Base-by-base conservation (phyloP, 2,888 invertebrate species). In the Mesorhabditis belari region DNA sequence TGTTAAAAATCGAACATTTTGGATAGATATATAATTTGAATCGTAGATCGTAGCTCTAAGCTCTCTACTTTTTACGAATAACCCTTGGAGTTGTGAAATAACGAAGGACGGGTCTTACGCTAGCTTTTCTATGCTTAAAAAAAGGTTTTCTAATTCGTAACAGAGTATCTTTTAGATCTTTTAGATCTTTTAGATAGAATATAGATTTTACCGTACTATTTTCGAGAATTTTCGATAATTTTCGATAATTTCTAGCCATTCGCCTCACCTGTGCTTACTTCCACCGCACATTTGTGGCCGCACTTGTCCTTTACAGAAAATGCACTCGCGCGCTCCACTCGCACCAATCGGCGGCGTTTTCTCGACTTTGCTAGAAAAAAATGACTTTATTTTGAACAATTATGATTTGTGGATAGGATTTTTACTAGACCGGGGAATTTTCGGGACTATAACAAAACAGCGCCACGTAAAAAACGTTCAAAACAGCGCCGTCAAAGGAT, bases 241-340 rank as follows among this genome's bases (percentile, higher is more conserved):
- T 1, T 35, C 44, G 44, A 35, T 17, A 35, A 35, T 35, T 35
- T n/a, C 44, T 1, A 17, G 17, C 17, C 17, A 12, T 35, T n/a
- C n/a, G n/a, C n/a, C 58, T 25, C 27, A 69, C 69, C 69, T 58
- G 59, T 70, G 70, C 24, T 67, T 59, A 58, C 64, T 71, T 5
- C 68, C 71, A n/a, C 70, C 73, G 53, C 76, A 76, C 76, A 76
- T 76, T 57, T 76, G 76, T 9, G 76, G 76, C 49, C 76, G 57
- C 6, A 76, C 76, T 49, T 75, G 74, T 53, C 76, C 76, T 49
- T 69, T 67, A 60, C 76, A 76, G 62, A 67, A 69, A n/a, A 64
- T 64, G 61, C 76, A 76, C 50, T 74, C 66, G 3, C 76, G 62
- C 49, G 68, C 63, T n/a, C 76, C 76, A 52, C 63, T 69, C 12